phyloP scores from a whole-genome alignment of 1,140 invertebrate genomes.

The Anastrepha obliqua region DNA sequence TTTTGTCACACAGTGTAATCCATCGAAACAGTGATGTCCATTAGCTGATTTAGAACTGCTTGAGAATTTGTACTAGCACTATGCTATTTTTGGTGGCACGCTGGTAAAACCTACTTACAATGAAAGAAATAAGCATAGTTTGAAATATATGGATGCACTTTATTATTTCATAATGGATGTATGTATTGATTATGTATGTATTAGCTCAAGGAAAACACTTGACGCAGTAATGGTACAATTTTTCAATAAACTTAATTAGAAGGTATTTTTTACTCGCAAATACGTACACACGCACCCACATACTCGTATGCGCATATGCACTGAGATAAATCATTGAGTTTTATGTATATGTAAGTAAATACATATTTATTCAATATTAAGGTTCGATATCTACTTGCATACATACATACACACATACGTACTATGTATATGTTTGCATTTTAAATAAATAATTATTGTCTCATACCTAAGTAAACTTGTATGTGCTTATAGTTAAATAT shows the following conservation, averaged over 20 bases:
- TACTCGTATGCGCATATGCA: neutral
- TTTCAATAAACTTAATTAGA: neutral
- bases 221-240: neutral
- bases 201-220: neutral
- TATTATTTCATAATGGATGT: neutral
- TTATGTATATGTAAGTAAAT: neutral
- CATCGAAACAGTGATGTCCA: too few relatives aligned
- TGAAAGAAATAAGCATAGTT: neutral
- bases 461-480: constrained; percentile 63
- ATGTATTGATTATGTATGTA: neutral
- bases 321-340: neutral
- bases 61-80: too few relatives aligned
- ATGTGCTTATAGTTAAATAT: constrained; percentile 13
- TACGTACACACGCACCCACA: neutral
- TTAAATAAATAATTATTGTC: constrained; percentile 74
- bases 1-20: too few relatives aligned
- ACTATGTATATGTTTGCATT: constrained; percentile 54
- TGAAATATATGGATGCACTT: neutral
- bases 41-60: too few relatives aligned
- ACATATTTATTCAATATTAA: constrained; percentile 6
- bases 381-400: neutral
- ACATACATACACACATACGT: neutral
- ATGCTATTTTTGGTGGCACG: too few relatives aligned
- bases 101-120: too few relatives aligned
- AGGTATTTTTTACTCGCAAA: neutral